Percentiles rank a stretch among this genome's conserved stretches.
Conservation (phyloP, 1,140 invertebrate species). For the Lepidotrigona ventralis region DNA sequence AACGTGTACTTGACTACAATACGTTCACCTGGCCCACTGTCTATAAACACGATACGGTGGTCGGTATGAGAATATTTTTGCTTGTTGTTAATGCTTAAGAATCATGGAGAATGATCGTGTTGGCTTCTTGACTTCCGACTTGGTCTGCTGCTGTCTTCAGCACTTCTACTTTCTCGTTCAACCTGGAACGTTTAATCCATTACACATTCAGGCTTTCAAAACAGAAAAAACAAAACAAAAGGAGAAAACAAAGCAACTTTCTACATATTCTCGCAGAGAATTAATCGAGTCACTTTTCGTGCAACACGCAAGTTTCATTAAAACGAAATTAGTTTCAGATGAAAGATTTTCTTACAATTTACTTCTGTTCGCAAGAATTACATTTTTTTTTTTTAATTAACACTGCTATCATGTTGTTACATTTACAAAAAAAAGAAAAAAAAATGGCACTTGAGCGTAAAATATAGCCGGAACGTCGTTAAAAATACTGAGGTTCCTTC, state of each 20-base stretch:
- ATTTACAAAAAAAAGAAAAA: neutral
- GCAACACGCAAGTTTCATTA: neutral
- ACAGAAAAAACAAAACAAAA: too few relatives aligned
- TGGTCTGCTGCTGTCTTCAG: neutral
- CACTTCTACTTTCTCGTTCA: neutral
- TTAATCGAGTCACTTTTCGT: neutral
- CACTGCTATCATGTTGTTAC: neutral
- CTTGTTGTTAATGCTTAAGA: conserved; percentile 24
- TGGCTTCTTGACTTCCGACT: conserved; percentile 30
- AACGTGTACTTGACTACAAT: conserved; percentile 43
- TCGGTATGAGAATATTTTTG: conserved; percentile 11
- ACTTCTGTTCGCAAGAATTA: neutral
- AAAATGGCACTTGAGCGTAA: neutral
- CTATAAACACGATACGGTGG: conserved; percentile 12
- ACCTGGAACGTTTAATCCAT: neutral
- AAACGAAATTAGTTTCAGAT: neutral
- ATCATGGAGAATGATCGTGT: conserved; percentile 22
- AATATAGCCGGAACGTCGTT: neutral
- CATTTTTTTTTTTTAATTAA: neutral
- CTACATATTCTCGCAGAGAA: neutral
- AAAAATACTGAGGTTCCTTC: neutral
- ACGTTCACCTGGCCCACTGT: conserved; percentile 19
- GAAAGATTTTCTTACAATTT: neutral
- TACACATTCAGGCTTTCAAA: too few relatives aligned
- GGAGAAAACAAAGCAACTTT: too few relatives aligned